Evolutionary conservation across 1,140 invertebrate genomes (phyloP), one percentile per base, ranked within the genome.

Genomic region (Nymphalis io): DNA sequence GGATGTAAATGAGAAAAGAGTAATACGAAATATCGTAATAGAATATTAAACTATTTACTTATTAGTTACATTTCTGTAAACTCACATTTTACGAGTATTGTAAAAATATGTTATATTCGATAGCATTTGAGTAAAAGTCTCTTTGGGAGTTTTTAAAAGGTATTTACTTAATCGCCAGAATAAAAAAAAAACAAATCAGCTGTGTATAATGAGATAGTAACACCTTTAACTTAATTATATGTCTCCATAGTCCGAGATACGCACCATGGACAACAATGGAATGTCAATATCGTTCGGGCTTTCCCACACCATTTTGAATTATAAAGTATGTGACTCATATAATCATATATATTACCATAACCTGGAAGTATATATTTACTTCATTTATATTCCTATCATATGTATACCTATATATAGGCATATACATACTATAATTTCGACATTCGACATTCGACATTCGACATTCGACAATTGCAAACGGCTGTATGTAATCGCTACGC

Each of bases 281-380:
- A 85, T 85, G 75, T 74, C 75, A 85, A 85, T 84, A 75, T 65
- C 61, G 70, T 69, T 75, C 67, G 80, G 81, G 79, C 75, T 84
- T 85, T 80, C 82, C 83, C 82, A 79, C 76, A 68, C 44, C 64
- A 67, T 68, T 57, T 72, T 73, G 46, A 44, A 60, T 44, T 66
- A 23, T 60, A 66, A 55, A 61, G 21, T 51, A 20, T 53, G 33
- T 60, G 46, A 61, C 23, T 61, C 51, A 55, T 27, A 27, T 15
- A 23, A 6, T 23, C 51, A 27, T 58, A 40, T 58, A 44, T 59
- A 20, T 51, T 51, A 51, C 46, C 51, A 55, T 55, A 55, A 55
- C 23, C 27, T 55, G 23, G 20, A 55, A 55, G 51, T 27, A 55
- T 55, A 1, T 55, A 55, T 55, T 27, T 55, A 27, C 51, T 23